Evolutionary conservation across 2,113 vertebrate genomes (phyloP).

Genomic region (Corvus hawaiiensis): DNA sequence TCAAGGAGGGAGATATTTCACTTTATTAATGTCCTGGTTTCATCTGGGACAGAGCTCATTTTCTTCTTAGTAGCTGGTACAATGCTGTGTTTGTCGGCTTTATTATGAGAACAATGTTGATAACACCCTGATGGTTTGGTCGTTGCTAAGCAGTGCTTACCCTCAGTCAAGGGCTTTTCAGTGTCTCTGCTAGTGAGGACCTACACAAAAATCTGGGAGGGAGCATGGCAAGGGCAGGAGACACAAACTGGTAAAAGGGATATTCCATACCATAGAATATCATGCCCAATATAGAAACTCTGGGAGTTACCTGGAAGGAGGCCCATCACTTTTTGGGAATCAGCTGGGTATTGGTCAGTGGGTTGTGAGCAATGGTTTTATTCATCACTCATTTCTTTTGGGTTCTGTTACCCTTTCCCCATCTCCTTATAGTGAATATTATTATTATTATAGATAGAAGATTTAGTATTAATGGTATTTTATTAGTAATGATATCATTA

Average conservation of each 20-base stretch:
- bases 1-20: background rate
- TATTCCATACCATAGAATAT: background rate
- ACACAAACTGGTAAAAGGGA: background rate
- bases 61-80: background rate
- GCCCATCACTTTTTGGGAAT: background rate
- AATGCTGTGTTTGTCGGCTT: background rate
- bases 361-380: background rate
- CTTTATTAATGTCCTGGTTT: background rate
- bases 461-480: background rate
- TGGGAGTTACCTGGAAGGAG: background rate
- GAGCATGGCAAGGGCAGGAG: background rate
- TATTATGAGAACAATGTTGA: background rate
- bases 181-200: background rate
- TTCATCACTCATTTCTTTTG: background rate
- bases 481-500: accelerated
- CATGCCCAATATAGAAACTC: background rate
- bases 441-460: background rate
- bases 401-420: background rate
- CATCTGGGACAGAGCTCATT: background rate
- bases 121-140: background rate
- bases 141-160: background rate
- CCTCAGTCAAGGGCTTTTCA: background rate
- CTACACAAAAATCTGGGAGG: background rate
- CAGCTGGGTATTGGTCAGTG: background rate
- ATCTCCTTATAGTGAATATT: background rate